Evolutionary conservation across 2,888 invertebrate genomes (phyloP), one percentile per base, ranked within the genome.

Genomic region (Eretmocerus hayati): DNA sequence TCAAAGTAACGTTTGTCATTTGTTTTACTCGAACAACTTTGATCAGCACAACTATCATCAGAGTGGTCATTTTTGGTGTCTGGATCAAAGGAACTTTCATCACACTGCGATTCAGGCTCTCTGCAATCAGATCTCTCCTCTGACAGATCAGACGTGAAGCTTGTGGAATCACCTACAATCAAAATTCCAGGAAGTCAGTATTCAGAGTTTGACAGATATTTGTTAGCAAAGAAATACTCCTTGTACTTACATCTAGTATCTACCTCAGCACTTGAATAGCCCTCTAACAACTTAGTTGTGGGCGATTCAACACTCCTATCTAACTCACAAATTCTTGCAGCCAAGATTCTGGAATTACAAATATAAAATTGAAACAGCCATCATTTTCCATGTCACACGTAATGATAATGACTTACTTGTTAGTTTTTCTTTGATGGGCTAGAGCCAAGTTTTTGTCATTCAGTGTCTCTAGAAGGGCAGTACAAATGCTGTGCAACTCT

Each of bases 381-480:
- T 30, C 22, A 16, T n/a, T 46, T 43, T 33, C 15, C 16, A 11
- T 37, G 3, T 36, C 21, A n/a, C 19, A 19, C 9, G 31, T 18
- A 33, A 31, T 35, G 18, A n/a, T 40, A 45, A 19, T n/a, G n/a
- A 43, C 55, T 56, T 47, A 67, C 63, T 65, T 75, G 70, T 91
- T 92, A 5, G 90, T 85, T 72, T 88, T 87, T 62, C 87, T 81
- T 62, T 90, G 90, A 73, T 91, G 91, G 54, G 83, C 82, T 22
- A 91, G 71, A 2, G 90, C 90, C 50, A 88, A 75, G 41, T 85
- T 86, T 72, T 91, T 91, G 65, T 92, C 91, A 70, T 87, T 88
- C 31, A 91, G 74, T 39, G 89, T 83, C 66, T 92, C 91, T 59
- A 91, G 75, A 32, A 92, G 72, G 5, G 88, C 88, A 43, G 84